Evolutionary conservation across 2,797 vertebrate species (phyloP), one percentile per base, ranked within the genome.

Genomic region (Tapera naevia): DNA sequence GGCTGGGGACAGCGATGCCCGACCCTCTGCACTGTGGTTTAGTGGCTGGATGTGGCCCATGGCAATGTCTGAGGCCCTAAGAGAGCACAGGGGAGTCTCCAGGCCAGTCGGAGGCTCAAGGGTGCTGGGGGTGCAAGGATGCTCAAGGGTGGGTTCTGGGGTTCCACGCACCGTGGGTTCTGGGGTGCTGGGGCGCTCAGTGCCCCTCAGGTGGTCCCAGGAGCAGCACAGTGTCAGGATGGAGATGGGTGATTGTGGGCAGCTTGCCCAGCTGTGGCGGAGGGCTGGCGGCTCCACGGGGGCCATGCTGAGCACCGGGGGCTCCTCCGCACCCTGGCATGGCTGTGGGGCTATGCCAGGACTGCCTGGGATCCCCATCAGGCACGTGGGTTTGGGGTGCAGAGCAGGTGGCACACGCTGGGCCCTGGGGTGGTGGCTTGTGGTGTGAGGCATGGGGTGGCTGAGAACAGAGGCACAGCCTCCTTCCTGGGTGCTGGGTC

Each of bases 241-340:
- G 9, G 66, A 33, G 45, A 4, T 4, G 30, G n/a, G 61, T 78
- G 73, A 3, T 10, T 27, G 32, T 1, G 13, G 60, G 54, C 58
- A 53, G 32, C 0, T 0, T 45, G 60, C 33, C 28, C 0, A 0
- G 39, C 37, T 48, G 32, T 28, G 80, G 17, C 48, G 6, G 3
- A 60, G 54, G 50, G 19, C 60, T 87, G 51, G 53, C 71, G 33
- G 58, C 30, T 18, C 48, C 5, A 0, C 35, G 0, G 5, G 27
- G 37, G 51, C 60, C 3, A 0, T 2, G 14, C 45, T 41, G 80
- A 45, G 37, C 11, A 3, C 3, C 0, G 12, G 75, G 35, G n/a
- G 16, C 4, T 90, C 43, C 57, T 74, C 14, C 2, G 5, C 39
- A 9, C 17, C 23, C 67, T 3, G 0, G 21, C 2, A 13, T 66